A percentile compares a stretch with the other conserved stretches of the same genome.
Evolutionary conservation across 2,113 vertebrate species (phyloP).

Genomic region (Phasianus colchicus): DNA sequence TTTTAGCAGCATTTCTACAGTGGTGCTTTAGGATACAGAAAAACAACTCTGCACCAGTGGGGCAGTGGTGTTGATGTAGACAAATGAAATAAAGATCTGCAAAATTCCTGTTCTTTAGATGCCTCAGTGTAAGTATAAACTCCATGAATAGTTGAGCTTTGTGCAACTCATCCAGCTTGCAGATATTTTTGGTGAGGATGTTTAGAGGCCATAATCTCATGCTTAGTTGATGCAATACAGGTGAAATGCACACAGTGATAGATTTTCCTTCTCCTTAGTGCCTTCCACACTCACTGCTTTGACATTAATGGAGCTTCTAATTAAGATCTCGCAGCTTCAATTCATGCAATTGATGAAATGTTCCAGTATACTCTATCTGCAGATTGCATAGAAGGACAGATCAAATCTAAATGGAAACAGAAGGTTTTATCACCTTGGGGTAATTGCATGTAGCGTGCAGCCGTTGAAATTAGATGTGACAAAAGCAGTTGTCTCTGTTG

Average conservation of each 20-base stretch:
- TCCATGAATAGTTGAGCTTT: background rate
- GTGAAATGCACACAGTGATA: background rate
- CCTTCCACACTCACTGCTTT: background rate
- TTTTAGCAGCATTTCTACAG: too few species aligned
- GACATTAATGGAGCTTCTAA: background rate
- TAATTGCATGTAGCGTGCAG: background rate
- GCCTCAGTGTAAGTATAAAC: background rate
- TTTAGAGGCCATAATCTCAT: background rate
- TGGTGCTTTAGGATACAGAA: too few species aligned
- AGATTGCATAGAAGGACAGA: background rate
- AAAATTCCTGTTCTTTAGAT: background rate
- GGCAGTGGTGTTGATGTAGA: background rate
- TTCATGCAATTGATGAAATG: background rate
- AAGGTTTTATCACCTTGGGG: slow-evolving; percentile 9
- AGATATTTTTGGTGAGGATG: background rate
- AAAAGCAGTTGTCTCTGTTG: background rate
- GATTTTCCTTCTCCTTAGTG: background rate
- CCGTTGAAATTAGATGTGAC: background rate
- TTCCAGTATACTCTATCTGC: background rate
- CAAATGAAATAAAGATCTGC: background rate
- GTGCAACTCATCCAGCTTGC: background rate
- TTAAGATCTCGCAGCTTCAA: background rate
- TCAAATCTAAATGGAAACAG: slow-evolving; percentile 25
- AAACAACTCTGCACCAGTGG: background rate
- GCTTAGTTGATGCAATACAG: background rate